Evolutionary conservation across 1,140 invertebrate genomes (phyloP).

Genomic region (Drosophila pectinifera): DNA sequence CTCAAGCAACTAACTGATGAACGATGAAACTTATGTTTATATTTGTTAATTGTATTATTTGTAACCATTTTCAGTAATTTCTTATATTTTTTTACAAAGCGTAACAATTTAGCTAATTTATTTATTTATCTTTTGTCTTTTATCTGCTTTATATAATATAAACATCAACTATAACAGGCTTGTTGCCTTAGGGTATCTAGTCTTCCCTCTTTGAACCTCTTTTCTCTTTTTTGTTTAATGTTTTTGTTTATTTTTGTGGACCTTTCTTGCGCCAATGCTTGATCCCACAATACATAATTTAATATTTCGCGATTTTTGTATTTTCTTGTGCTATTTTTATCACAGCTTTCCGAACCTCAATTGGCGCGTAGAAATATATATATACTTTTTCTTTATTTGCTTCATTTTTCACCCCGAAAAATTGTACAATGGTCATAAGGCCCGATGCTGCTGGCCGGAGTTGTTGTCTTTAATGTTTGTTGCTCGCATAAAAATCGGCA

Average conservation of each 20-base stretch:
- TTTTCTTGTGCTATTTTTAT: slow-evolving; percentile 47
- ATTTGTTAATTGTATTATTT: background rate
- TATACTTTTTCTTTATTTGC: too few species aligned
- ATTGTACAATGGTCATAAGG: slow-evolving; percentile 46
- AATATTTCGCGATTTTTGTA: slow-evolving; percentile 42
- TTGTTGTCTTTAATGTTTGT: slow-evolving; percentile 35
- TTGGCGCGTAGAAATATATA: too few species aligned
- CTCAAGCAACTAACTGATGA: background rate
- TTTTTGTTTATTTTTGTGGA: slow-evolving; percentile 31
- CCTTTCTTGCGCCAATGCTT: slow-evolving; percentile 43
- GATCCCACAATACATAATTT: slow-evolving; percentile 47
- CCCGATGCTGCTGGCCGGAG: slow-evolving; percentile 30
- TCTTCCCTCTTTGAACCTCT: background rate
- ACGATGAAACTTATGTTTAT: too few species aligned
- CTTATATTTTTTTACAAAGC: background rate
- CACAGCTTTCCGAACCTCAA: slow-evolving; percentile 26
- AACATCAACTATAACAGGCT: background rate
- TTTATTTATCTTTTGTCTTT: background rate
- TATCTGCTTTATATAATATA: background rate
- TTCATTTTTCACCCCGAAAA: slow-evolving; percentile 10
- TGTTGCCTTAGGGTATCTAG: background rate
- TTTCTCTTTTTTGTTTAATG: background rate
- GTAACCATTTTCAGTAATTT: background rate
- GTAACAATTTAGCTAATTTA: background rate
- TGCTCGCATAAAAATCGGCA: slow-evolving; percentile 59